Conservation (phyloP, 2,888 invertebrate genomes). For the Tridacna gigas region DNA sequence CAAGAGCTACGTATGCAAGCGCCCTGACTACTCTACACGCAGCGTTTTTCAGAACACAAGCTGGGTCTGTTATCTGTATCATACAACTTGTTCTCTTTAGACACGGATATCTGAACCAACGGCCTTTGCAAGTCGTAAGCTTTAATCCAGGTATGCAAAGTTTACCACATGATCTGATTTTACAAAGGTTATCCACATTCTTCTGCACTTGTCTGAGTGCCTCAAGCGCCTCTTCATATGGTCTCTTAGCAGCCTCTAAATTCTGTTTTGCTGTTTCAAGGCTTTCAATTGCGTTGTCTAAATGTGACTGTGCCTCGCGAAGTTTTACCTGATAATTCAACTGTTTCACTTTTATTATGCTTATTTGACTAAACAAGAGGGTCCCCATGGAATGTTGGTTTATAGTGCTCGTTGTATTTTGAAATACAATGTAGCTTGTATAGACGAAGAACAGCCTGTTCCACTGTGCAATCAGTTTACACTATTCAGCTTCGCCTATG, state of each 20-base stretch:
- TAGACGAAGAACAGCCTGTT: too few species aligned
- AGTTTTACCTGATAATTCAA: slow-evolving; percentile 50
- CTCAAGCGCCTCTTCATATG: slow-evolving; percentile 53
- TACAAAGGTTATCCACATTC: slow-evolving; percentile 59
- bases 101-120: slow-evolving; percentile 53
- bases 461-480: too few species aligned
- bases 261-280: slow-evolving; percentile 56
- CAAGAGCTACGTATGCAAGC: slow-evolving; percentile 61
- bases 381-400: too few species aligned
- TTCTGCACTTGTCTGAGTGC: slow-evolving; percentile 53
- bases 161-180: slow-evolving; percentile 38
- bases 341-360: too few species aligned
- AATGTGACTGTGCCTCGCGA: slow-evolving; percentile 37
- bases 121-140: slow-evolving; percentile 36
- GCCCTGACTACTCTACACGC: slow-evolving; percentile 47
- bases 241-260: slow-evolving; percentile 60
- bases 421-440: too few species aligned
- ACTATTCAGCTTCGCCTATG: too few species aligned
- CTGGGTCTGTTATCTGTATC: slow-evolving; percentile 54
- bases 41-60: slow-evolving; percentile 50
- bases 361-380: too few species aligned
- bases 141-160: slow-evolving; percentile 61
- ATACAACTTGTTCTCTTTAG: slow-evolving; percentile 58
- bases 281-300: slow-evolving; percentile 53
- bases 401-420: too few species aligned